Conservation (phyloP, 2,113 vertebrate genomes). For the Eurystomus gularis region DNA sequence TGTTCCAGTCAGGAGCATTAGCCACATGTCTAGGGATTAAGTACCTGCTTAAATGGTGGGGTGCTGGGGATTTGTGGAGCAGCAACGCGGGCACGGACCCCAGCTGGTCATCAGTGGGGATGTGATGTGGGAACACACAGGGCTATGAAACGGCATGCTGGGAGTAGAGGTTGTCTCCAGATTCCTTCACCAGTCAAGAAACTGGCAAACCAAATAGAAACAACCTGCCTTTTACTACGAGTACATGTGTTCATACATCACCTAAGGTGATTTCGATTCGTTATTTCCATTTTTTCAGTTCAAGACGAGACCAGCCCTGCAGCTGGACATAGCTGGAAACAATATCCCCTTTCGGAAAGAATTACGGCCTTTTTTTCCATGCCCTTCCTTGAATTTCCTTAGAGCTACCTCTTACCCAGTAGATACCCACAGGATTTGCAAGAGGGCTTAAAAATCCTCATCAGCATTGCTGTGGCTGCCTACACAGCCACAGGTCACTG, state of each 20-base stretch:
- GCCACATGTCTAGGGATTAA: background rate
- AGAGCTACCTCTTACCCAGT: background rate
- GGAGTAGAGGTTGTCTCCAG: background rate
- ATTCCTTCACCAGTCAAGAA: background rate
- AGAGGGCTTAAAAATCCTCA: background rate
- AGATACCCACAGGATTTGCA: background rate
- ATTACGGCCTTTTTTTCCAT: background rate
- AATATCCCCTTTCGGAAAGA: background rate
- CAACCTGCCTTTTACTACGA: fast-evolving
- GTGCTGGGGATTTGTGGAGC: background rate
- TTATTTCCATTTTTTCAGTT: too few relatives aligned
- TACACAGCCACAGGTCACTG: background rate
- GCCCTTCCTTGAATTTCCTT: background rate
- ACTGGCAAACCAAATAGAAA: background rate
- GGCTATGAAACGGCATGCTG: fast-evolving
- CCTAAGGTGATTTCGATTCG: too few relatives aligned
- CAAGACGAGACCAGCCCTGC: background rate
- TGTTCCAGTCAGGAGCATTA: background rate
- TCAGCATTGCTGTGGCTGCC: background rate
- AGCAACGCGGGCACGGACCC: background rate
- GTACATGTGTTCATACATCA: background rate
- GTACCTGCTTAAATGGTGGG: background rate
- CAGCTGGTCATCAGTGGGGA: background rate
- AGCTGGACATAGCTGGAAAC: background rate
- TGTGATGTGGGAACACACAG: background rate